A percentile compares a stretch with the other conserved stretches of the same genome.
Evolutionary conservation across 2,113 vertebrate genomes (phyloP).

Genomic region (Erythrocebus patas): DNA sequence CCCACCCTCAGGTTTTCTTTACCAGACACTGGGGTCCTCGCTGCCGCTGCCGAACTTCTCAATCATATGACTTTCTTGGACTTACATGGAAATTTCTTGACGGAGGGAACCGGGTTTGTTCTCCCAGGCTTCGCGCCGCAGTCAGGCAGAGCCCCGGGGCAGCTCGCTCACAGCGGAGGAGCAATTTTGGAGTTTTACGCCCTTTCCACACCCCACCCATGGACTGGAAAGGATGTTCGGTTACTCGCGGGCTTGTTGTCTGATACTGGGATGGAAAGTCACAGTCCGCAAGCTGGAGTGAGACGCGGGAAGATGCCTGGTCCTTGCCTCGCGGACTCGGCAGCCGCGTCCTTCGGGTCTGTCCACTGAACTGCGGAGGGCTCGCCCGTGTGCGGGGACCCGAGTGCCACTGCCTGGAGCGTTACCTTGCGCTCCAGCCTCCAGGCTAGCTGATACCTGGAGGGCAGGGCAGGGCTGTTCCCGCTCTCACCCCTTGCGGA

Average conservation of each 20-base stretch:
- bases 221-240: constrained; percentile 3
- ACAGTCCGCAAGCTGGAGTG: background rate
- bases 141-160: background rate
- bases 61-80: constrained; percentile 70
- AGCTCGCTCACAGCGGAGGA: background rate
- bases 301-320: background rate
- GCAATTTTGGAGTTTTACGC: background rate
- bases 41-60: background rate
- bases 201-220: background rate
- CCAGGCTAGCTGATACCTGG: background rate
- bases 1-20: background rate
- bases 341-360: background rate
- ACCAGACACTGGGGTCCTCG: background rate
- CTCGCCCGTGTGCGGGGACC: background rate
- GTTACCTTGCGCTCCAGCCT: background rate
- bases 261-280: constrained; percentile 38
- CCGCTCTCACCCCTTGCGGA: background rate
- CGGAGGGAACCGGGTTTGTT: background rate
- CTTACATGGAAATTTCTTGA: constrained; percentile 70
- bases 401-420: background rate
- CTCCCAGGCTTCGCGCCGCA: background rate
- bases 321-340: background rate
- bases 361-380: background rate
- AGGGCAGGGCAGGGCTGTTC: background rate
- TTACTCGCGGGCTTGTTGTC: background rate